Percentiles rank a stretch among this genome's conserved stretches.
Evolutionary conservation across 2,797 vertebrate genomes (phyloP).

Genomic region (Bryconaethiops microstoma): DNA sequence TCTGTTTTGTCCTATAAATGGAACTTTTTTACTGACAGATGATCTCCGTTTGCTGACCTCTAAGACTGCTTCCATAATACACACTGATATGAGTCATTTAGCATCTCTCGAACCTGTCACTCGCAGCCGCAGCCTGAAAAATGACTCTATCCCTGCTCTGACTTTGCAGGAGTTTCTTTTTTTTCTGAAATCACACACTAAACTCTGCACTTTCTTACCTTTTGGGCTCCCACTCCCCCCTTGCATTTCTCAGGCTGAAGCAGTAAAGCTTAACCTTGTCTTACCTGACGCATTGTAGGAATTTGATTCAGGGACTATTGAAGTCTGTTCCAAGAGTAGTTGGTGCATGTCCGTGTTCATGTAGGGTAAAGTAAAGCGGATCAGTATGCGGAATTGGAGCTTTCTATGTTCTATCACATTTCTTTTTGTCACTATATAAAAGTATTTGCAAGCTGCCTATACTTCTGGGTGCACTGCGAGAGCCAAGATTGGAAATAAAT

Average conservation of each 20-base stretch:
- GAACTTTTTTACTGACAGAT: constrained; percentile 36
- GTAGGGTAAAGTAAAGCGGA: background rate
- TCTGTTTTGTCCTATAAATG: constrained; percentile 44
- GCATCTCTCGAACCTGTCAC: constrained; percentile 28
- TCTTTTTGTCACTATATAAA: background rate
- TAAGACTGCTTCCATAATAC: constrained; percentile 43
- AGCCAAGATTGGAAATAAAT: no score
- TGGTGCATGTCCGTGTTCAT: no score
- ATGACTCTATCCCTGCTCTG: constrained; percentile 34
- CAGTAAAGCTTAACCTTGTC: background rate
- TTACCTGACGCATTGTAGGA: background rate
- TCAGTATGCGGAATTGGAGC: background rate
- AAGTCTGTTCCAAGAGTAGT: no score
- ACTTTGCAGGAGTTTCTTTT: constrained; percentile 25
- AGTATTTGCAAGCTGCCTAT: background rate
- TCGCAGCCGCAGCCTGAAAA: constrained; percentile 24
- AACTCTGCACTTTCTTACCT: constrained; percentile 6
- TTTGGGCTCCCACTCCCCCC: background rate
- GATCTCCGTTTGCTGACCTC: constrained; percentile 27
- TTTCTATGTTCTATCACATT: no score
- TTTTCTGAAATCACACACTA: constrained; percentile 23
- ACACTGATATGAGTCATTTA: constrained; percentile 29
- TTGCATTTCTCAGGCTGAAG: background rate
- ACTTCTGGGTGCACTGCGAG: no score
- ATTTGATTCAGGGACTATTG: no score